These are phyloP conservation scores for Pipa parva DNA, from an alignment of 2,113 vertebrate species.

Conservation along the genomic window DNA sequence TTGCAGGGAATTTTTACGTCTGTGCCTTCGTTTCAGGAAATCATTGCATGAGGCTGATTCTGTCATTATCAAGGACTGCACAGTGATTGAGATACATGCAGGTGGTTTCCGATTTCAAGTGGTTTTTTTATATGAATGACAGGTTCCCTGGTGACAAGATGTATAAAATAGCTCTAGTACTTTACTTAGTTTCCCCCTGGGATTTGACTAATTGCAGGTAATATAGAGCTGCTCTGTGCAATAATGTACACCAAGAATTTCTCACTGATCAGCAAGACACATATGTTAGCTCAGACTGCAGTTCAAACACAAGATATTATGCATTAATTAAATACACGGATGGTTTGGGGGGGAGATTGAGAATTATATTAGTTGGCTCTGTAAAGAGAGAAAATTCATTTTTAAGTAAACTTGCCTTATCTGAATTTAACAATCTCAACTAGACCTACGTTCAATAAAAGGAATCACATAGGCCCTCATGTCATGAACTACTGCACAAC, in stretches of 20 bases:
- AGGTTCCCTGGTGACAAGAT: constrained; percentile 18
- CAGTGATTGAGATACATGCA: constrained; percentile 19
- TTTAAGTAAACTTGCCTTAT: too few species aligned
- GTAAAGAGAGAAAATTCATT: constrained; percentile 9
- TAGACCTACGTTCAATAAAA: too few species aligned
- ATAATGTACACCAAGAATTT: constrained; percentile 30
- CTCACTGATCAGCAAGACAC: constrained; percentile 36
- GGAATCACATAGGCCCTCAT: too few species aligned
- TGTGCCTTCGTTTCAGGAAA: too few species aligned
- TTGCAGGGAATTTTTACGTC: too few species aligned
- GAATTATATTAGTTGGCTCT: constrained; percentile 3
- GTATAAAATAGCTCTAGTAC: constrained; percentile 34
- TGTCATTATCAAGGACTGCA: neutral
- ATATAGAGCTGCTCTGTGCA: constrained; percentile 29
- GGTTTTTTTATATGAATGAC: constrained; percentile 15
- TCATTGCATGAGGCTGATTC: neutral
- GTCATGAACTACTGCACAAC: too few species aligned
- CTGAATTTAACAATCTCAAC: too few species aligned
- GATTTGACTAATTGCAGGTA: constrained; percentile 35
- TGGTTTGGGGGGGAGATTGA: neutral
- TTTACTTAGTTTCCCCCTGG: constrained; percentile 15
- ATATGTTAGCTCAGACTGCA: constrained; percentile 20
- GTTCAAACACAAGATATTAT: constrained; percentile 27
- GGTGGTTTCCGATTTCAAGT: constrained; percentile 26
- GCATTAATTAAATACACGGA: too few species aligned